phyloP scores from a whole-genome alignment of 2,113 vertebrate species.

The Mustela nigripes region DNA sequence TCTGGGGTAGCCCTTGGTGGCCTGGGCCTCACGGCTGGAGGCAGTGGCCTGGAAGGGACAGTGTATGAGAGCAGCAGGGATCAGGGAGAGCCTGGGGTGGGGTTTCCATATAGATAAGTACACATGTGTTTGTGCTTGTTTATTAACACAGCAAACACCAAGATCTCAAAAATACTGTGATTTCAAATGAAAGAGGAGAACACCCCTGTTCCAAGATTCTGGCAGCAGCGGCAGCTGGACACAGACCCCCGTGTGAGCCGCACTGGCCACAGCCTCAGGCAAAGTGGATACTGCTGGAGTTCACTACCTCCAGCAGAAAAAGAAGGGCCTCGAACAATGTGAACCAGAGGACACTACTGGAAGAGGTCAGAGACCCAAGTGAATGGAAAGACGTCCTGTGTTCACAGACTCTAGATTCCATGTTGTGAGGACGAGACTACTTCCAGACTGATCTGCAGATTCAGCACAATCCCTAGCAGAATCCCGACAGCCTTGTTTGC shows the following conservation, averaged over 20 bases:
- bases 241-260: too few relatives aligned
- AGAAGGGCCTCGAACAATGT: neutral
- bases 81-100: neutral
- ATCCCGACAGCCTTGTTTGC: neutral
- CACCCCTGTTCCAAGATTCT: too few relatives aligned
- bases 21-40: neutral
- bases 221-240: neutral
- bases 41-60: neutral
- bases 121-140: neutral
- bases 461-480: neutral
- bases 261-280: fast-evolving
- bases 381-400: neutral
- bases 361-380: neutral
- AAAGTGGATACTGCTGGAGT: neutral
- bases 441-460: neutral
- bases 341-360: fast-evolving
- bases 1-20: neutral
- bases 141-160: neutral
- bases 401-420: neutral
- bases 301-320: neutral
- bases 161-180: neutral
- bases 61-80: fast-evolving
- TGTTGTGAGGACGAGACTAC: fast-evolving
- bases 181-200: neutral
- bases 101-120: neutral